Base-by-base conservation (phyloP, 2,888 invertebrate species). In the Hylaea fasciaria region DNA sequence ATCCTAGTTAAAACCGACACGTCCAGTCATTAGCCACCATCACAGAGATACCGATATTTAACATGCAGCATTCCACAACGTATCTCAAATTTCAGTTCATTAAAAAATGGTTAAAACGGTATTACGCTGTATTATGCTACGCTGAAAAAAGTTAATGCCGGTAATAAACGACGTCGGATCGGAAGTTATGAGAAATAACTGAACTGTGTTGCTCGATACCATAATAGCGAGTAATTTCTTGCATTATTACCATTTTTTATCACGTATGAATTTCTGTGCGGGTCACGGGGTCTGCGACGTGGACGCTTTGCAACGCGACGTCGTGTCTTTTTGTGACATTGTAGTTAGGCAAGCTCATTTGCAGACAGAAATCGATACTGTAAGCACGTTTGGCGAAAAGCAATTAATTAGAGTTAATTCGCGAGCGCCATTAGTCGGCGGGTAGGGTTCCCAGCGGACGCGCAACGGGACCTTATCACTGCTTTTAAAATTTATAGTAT, bases 401-500 rank as follows among this genome's bases (percentile, higher is more conserved):
- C 79, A 85, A 87, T 87, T 86, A 86, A 89, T 89, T 89, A 82
- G 86, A 84, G 80, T 82, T 81, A 86, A 85, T 83, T 83, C 79
- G 77, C 76, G 74, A 82, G 78, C 80, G 76, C 84, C 82, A 87
- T 89, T 86, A 87, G 78, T 73, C 70, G 73, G 70, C 66, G 61
- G 71, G 71, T 65, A 52, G 47, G 41, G 71, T 73, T 66, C 71
- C 70, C 60, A 67, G 68, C 66, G 70, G 68, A 69, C 57, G 75
- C 28, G 50, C 67, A 77, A 89, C 90, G 88, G 91, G 83, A 87
- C 86, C 85, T 88, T 89, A 89, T 89, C 89, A 83, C 78, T 69
- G 85, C 79, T 81, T 84, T 86, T 85, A 83, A 89, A 90, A 88
- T 89, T 86, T 90, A 88, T 89, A 82, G 86, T 83, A 83, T 86